A percentile compares a stretch with the other conserved stretches of the same genome.
Conservation (phyloP, 2,113 vertebrate genomes). For the Malaclemys terrapin region DNA sequence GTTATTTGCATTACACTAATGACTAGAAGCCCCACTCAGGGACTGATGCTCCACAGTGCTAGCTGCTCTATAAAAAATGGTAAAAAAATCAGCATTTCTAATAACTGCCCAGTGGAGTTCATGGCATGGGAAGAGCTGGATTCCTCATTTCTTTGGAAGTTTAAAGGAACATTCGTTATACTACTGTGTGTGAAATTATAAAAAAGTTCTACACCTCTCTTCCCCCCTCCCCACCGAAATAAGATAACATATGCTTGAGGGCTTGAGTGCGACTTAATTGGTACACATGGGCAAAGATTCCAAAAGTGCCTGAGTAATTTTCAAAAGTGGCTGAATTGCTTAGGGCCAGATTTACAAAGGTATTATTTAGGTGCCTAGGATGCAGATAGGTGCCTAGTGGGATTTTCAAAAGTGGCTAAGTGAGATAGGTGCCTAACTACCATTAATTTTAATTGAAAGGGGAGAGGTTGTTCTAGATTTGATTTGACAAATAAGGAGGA, state of each 20-base stretch:
- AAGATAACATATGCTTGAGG: neutral
- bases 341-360: neutral
- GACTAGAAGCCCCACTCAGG: neutral
- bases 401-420: neutral
- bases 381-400: neutral
- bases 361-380: neutral
- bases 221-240: neutral
- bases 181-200: conserved; percentile 4
- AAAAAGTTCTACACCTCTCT: neutral
- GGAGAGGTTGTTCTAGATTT: too few relatives aligned
- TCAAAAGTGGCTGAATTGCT: neutral
- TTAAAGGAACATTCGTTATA: neutral
- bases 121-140: neutral
- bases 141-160: neutral
- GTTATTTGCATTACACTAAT: neutral
- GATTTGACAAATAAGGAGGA: too few relatives aligned
- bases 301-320: neutral
- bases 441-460: neutral
- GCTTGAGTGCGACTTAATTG: neutral
- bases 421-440: neutral
- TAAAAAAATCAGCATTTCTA: neutral
- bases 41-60: neutral
- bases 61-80: neutral
- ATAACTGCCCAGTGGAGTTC: neutral
- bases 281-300: neutral